Conservation (phyloP, 2,113 vertebrate genomes). For the Ceyx margarethae region DNA sequence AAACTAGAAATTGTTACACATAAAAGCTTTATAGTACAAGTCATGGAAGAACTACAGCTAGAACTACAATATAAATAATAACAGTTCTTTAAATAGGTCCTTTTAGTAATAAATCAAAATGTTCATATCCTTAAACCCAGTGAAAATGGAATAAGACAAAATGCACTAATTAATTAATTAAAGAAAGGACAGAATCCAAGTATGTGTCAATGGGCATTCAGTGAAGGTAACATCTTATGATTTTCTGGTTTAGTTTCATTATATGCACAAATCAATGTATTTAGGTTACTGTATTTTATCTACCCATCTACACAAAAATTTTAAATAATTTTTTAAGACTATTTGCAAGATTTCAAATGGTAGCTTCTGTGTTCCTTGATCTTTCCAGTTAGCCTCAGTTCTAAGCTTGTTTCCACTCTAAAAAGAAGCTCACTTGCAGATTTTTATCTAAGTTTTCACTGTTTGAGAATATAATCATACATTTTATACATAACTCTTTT, state of each 20-base stretch:
- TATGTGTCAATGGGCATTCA: neutral
- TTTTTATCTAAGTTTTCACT: neutral
- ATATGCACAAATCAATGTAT: neutral
- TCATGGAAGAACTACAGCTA: neutral
- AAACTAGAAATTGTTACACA: neutral
- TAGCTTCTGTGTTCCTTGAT: neutral
- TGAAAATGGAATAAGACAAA: neutral
- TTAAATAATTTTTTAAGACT: neutral
- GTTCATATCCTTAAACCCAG: neutral
- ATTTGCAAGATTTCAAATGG: neutral
- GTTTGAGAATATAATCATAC: neutral
- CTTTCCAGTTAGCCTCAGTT: neutral
- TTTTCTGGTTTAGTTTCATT: neutral
- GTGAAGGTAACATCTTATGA: neutral
- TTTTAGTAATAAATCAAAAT: neutral
- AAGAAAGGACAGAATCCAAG: neutral
- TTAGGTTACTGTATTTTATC: neutral
- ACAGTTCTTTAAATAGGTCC: neutral
- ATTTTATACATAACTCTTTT: neutral
- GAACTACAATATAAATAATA: neutral
- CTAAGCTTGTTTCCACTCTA: neutral
- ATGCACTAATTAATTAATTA: neutral
- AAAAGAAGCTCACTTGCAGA: neutral
- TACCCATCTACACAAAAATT: neutral
- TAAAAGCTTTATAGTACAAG: neutral